These are phyloP conservation scores for Melieria crassipennis DNA, from an alignment of 2,888 invertebrate species.

Conservation along the genomic window DNA sequence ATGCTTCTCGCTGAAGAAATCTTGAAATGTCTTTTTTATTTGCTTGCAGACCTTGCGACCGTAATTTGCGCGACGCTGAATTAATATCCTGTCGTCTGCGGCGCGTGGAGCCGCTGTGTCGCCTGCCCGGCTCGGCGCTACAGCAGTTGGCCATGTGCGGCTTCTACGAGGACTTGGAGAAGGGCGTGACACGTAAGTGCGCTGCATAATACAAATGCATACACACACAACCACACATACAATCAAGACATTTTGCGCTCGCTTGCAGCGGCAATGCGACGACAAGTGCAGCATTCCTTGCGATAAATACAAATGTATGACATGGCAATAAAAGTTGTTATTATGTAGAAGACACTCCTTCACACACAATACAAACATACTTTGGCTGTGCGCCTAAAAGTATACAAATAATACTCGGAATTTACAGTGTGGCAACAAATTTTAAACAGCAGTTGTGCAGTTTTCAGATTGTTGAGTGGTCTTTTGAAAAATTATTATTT, in stretches of 20 bases:
- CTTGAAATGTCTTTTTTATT: conserved; percentile 21
- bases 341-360: too few species aligned
- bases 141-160: conserved; percentile 80
- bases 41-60: conserved; percentile 74
- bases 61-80: conserved; percentile 78
- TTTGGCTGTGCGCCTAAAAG: conserved; percentile 21
- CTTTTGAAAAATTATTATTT: too few species aligned
- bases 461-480: too few species aligned
- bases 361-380: conserved; percentile 13
- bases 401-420: conserved; percentile 1
- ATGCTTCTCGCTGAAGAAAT: neutral
- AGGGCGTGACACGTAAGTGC: conserved; percentile 79
- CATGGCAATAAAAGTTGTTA: too few species aligned
- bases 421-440: too few species aligned
- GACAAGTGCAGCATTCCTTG: neutral
- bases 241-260: too few species aligned
- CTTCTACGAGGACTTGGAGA: conserved; percentile 81
- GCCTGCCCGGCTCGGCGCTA: conserved; percentile 75
- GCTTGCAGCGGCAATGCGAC: neutral
- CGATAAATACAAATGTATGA: too few species aligned
- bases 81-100: conserved; percentile 75
- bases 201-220: conserved; percentile 1
- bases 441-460: too few species aligned
- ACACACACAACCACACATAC: neutral
- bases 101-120: conserved; percentile 72